Evolutionary conservation across 2,113 vertebrate genomes (phyloP), one percentile per base, ranked within the genome.

Genomic region (Chionis minor): DNA sequence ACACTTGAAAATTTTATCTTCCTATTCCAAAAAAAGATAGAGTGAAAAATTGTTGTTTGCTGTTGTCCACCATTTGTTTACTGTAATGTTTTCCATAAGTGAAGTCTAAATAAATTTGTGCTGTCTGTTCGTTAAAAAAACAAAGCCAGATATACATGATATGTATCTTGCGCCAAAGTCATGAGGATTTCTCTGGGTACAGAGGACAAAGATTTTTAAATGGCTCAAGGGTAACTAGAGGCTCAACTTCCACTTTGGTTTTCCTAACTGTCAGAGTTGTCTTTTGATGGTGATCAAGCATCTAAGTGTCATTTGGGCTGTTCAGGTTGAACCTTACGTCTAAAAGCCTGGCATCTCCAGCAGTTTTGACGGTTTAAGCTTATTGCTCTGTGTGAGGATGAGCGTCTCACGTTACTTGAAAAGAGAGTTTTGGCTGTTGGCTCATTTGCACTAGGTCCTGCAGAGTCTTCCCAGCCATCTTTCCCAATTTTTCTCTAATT

Each of bases 111-210:
- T 81, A 49, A 14, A 12, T 81, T 82, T 77, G 23, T 84, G 10
- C 40, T 83, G 10, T 55, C 23, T 20, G 7, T 51, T 72, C 16
- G 35, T 88, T 65, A 55, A 56, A 54, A 63, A 66, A 58, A 15
- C 6, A 38, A 86, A 93, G 16, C 30, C 32, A 69, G 45, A 28
- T 16, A 54, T 30, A 47, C 12, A 8, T 2, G 9, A 22, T n/a
- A 4, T 0, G 0, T 51, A 49, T 23, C 14, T 33, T 77, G n/a
- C 0, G 0, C 27, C 45, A 49, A 23, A 70, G 22, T 44, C 4
- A 0, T 5, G 8, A 79, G 28, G 17, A 28, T 49, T 73, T 73
- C 65, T 73, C 28, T 69, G 33, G 2, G 16, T 81, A 27, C 14
- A 54, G 6, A 28, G 30, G 45, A 32, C 8, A 45, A 49, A 74